A percentile compares a stretch with the other conserved stretches of the same genome.
phyloP scores from a whole-genome alignment of 2,113 vertebrate genomes.

The Syngnathus scovelli region DNA sequence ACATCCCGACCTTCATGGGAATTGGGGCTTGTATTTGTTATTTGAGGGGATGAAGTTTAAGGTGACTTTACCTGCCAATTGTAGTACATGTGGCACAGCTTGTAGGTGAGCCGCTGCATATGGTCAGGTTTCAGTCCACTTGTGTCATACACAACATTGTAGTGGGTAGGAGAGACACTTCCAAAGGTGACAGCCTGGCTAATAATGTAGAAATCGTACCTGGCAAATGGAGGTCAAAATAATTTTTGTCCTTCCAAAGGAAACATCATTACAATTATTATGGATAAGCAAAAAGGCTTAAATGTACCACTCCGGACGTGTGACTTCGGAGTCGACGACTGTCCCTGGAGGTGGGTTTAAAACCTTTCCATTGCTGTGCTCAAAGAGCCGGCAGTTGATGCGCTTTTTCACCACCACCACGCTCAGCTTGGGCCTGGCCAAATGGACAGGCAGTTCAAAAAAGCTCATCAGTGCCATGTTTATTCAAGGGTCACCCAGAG shows the following conservation, averaged over 20 bases:
- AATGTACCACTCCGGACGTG: slow-evolving; percentile 88
- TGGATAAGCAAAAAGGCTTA: not conserved
- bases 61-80: slow-evolving; percentile 83
- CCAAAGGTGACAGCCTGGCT: slow-evolving; percentile 83
- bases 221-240: slow-evolving; percentile 30
- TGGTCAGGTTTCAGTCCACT: slow-evolving; percentile 89
- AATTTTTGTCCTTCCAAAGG: not conserved
- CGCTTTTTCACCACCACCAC: slow-evolving; percentile 95
- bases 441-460: not conserved
- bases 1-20: too few species aligned
- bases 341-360: slow-evolving; percentile 90
- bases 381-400: slow-evolving; percentile 81
- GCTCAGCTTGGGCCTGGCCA: slow-evolving; percentile 78
- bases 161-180: slow-evolving; percentile 86
- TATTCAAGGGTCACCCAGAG: not conserved
- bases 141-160: slow-evolving; percentile 89
- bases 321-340: slow-evolving; percentile 82
- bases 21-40: not conserved
- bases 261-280: not conserved
- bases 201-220: slow-evolving; percentile 93
- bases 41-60: not conserved
- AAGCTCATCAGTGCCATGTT: not conserved
- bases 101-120: slow-evolving; percentile 90
- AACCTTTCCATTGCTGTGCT: slow-evolving; percentile 62
- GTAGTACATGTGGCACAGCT: slow-evolving; percentile 92